Conservation (phyloP, 2,113 vertebrate species). For the Bagarius yarrelli region DNA sequence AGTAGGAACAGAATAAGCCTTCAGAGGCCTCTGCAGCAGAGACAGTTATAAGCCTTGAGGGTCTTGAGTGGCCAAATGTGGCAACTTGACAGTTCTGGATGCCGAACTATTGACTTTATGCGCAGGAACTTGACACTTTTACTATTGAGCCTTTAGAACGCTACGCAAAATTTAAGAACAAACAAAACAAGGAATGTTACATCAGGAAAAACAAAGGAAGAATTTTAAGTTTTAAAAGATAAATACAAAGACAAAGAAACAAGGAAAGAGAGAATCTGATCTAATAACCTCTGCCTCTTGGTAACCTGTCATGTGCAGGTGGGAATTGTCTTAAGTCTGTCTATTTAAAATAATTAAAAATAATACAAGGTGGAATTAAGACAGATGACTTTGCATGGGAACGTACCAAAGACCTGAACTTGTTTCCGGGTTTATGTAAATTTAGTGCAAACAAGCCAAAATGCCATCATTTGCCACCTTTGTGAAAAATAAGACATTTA, state of each 20-base stretch:
- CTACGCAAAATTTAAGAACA: too few species aligned
- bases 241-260: constrained; percentile 31
- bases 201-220: too few species aligned
- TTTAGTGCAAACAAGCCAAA: not conserved
- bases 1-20: not conserved
- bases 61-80: too few species aligned
- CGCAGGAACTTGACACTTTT: too few species aligned
- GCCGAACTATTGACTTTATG: too few species aligned
- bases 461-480: not conserved
- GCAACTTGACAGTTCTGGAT: too few species aligned
- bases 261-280: constrained; percentile 53
- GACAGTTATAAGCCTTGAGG: too few species aligned
- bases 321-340: constrained; percentile 20
- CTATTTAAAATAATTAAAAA: constrained; percentile 30
- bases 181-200: too few species aligned
- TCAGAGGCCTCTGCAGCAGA: too few species aligned
- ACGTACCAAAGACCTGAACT: not conserved
- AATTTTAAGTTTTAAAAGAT: too few species aligned
- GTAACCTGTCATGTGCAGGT: constrained; percentile 47
- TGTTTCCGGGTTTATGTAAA: too few species aligned
- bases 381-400: constrained; percentile 16
- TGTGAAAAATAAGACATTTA: not conserved
- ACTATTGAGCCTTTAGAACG: too few species aligned
- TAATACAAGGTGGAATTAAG: constrained; percentile 8
- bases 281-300: constrained; percentile 57